Percentiles rank a stretch among this genome's conserved stretches.
Conservation (phyloP, 1,140 invertebrate genomes). For the Chironomus tepperi region DNA sequence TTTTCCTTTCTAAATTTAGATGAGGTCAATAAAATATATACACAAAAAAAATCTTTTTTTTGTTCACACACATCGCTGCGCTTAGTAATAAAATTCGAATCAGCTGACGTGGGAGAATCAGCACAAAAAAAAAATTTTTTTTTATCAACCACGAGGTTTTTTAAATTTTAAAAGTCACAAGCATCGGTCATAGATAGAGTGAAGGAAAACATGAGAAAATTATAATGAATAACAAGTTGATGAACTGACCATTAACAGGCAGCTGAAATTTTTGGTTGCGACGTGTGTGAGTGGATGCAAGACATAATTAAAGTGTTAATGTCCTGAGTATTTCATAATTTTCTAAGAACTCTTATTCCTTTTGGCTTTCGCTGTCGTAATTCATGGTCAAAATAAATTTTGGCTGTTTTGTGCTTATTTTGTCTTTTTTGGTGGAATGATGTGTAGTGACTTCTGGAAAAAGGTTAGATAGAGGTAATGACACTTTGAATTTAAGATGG, state of each 20-base stretch:
- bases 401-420: too few relatives aligned
- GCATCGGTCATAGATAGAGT: neutral
- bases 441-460: too few relatives aligned
- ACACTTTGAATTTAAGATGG: too few relatives aligned
- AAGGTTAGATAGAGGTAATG: too few relatives aligned
- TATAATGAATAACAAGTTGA: neutral
- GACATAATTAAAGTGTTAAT: conserved; percentile 12
- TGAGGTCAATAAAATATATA: neutral
- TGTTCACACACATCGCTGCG: neutral
- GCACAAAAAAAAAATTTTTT: neutral
- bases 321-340: neutral
- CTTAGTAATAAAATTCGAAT: neutral
- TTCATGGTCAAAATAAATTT: too few relatives aligned
- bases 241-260: neutral
- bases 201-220: neutral
- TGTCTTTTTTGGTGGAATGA: too few relatives aligned
- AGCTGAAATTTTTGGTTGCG: neutral
- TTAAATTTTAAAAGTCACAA: neutral
- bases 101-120: conserved; percentile 22
- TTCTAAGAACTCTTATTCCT: neutral
- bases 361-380: neutral
- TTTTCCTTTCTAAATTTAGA: neutral
- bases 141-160: neutral
- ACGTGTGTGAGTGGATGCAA: neutral
- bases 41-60: too few relatives aligned